A percentile compares a stretch with the other conserved stretches of the same genome.
Evolutionary conservation across 1,140 invertebrate genomes (phyloP).

Genomic region (Heliothis subflexa): DNA sequence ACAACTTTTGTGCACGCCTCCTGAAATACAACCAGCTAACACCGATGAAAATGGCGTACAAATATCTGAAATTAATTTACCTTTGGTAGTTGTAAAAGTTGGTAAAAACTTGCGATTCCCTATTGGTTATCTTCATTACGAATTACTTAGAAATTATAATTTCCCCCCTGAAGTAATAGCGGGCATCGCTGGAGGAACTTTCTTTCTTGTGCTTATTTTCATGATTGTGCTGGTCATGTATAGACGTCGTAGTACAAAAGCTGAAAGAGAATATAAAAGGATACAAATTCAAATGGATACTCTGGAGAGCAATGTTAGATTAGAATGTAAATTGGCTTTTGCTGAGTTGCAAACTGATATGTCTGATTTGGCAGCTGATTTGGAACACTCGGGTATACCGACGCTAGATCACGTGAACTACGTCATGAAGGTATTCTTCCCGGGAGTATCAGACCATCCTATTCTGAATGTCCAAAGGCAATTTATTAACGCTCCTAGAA

Average conservation of each 20-base stretch:
- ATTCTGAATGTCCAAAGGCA: slow-evolving; percentile 94
- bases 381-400: slow-evolving; percentile 98
- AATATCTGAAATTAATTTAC: slow-evolving; percentile 90
- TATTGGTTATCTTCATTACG: slow-evolving; percentile 95
- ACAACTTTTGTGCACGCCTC: slow-evolving; percentile 96
- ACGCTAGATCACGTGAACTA: slow-evolving; percentile 98
- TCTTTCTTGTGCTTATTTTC: slow-evolving; percentile 94
- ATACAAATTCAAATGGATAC: slow-evolving; percentile 99
- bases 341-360: slow-evolving; percentile 99
- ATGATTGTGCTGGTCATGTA: slow-evolving; percentile 95
- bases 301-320: slow-evolving; percentile 98
- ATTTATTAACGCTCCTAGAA: slow-evolving; percentile 91
- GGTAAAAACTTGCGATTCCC: slow-evolving; percentile 94
- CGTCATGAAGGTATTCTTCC: slow-evolving; percentile 99
- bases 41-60: slow-evolving; percentile 95
- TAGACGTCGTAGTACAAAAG: slow-evolving; percentile 96
- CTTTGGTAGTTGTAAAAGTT: slow-evolving; percentile 95
- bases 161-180: slow-evolving; percentile 95
- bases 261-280: slow-evolving; percentile 97
- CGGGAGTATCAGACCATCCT: slow-evolving; percentile 96
- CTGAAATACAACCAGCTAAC: slow-evolving; percentile 93
- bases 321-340: slow-evolving; percentile 99
- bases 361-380: slow-evolving; percentile 98
- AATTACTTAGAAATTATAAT: slow-evolving; percentile 93
- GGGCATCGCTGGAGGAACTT: slow-evolving; percentile 93